Evolutionary conservation across 2,113 vertebrate species (phyloP).

Genomic region (Galemys pyrenaicus): DNA sequence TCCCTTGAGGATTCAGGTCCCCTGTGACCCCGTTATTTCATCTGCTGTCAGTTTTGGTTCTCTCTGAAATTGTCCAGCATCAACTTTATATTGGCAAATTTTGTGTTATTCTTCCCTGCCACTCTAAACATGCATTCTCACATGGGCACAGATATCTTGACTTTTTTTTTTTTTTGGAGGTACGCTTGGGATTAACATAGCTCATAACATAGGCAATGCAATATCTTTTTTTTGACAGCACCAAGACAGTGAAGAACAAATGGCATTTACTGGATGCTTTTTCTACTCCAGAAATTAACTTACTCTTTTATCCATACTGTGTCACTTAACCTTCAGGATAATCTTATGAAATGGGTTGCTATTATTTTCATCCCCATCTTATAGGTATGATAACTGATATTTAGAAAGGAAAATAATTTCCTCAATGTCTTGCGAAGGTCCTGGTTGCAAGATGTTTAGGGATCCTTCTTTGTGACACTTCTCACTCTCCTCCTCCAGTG

Average conservation of each 20-base stretch:
- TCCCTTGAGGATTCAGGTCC: no score
- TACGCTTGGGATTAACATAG: no score
- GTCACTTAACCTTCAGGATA: not conserved
- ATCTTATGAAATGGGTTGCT: not conserved
- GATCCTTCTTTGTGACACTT: not conserved
- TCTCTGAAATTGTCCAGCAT: no score
- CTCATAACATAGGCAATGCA: not conserved
- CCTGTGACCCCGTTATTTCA: no score
- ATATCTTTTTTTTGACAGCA: not conserved
- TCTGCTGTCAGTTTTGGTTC: not conserved
- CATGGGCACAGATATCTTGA: not conserved
- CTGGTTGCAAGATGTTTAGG: no score
- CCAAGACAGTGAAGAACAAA: not conserved
- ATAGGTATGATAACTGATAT: not conserved
- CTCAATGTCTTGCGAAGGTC: not conserved
- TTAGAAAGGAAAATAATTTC: slow-evolving; percentile 8
- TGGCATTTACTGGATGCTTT: not conserved
- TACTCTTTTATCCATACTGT: not conserved
- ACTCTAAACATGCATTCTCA: not conserved
- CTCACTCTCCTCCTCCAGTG: not conserved
- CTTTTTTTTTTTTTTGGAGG: not conserved
- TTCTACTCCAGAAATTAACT: not conserved
- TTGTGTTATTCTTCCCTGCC: not conserved
- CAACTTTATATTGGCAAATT: no score
- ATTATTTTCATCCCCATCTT: not conserved